Evolutionary conservation across 2,797 vertebrate genomes (phyloP).

Genomic region (Peromyscus nudipes): DNA sequence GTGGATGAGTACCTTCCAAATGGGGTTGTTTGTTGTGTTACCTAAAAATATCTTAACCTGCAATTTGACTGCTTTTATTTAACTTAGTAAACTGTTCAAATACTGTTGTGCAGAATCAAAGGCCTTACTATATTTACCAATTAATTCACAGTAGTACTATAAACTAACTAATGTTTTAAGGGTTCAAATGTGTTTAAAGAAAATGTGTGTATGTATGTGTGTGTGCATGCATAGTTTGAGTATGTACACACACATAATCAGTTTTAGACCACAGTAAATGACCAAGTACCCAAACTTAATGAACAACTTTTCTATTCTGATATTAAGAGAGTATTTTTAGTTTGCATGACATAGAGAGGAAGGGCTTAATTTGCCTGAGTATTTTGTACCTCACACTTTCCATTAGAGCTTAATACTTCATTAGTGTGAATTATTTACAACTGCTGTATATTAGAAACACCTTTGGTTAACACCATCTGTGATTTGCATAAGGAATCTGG

Average conservation of each 20-base stretch:
- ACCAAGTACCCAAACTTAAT: conserved; percentile 42
- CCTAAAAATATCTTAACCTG: not conserved
- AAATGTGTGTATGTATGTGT: not conserved
- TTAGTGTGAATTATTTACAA: conserved; percentile 59
- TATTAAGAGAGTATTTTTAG: conserved; percentile 9
- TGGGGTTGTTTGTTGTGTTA: not conserved
- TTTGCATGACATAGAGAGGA: not conserved
- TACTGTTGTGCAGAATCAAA: not conserved
- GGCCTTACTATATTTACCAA: conserved; percentile 4
- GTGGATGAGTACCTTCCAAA: not conserved
- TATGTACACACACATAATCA: not conserved
- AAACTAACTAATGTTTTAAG: conserved; percentile 16
- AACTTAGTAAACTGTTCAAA: conserved; percentile 46
- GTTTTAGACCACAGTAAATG: conserved; percentile 25
- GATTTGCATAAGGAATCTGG: conserved; percentile 45
- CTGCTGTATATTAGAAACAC: not conserved
- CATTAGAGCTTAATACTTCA: conserved; percentile 30
- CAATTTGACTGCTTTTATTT: conserved; percentile 23
- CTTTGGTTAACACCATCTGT: conserved; percentile 29
- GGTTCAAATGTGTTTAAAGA: conserved; percentile 37
- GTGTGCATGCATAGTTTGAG: not conserved
- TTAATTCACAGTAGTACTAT: conserved; percentile 1
- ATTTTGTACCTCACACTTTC: conserved; percentile 31
- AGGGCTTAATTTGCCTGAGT: conserved; percentile 47
- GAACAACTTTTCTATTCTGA: conserved; percentile 50